Base-by-base conservation (phyloP, 2,888 invertebrate species). In the Hypomecis punctinalis region DNA sequence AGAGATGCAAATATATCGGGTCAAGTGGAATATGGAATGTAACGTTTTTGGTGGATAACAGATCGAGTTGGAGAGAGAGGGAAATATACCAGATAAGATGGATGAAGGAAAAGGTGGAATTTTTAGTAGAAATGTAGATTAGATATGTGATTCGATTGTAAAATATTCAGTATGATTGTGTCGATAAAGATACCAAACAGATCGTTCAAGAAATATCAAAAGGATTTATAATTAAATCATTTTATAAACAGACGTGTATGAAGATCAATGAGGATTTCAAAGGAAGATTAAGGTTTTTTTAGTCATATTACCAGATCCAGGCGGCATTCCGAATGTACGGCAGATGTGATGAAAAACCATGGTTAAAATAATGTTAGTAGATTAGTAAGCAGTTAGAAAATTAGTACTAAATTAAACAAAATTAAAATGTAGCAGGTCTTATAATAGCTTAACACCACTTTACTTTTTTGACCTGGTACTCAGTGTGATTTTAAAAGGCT, bases 281-380 rank as follows among this genome's bases (percentile, higher is more conserved):
- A 11, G n/a, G n/a, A 43, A 5, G 11, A 11, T 13, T 6, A 9
- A 43, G 40, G 33, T 63, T 56, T 23, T 53, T 42, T 62, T 62
- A 53, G 70, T 63, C 40, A 63, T 66, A 74, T 85, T 88, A 88
- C 88, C 89, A 72, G 67, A 76, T 88, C 88, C 89, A 68, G 68
- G 88, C 86, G 72, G 89, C 88, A 82, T 74, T 86, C 87, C 88
- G 67, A 68, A 70, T 70, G 68, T 79, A 60, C 61, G 71, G 85
- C 83, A 76, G 73, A 68, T 73, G 73, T 72, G 71, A 73, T 73
- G 66, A 74, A 67, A 43, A 73, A 23, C 23, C 23, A 23, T 23
- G 23, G 23, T 23, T 23, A 23, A 3, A 23, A 23, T 2, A 2
- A 23, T 23, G 23, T 23, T 23, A 23, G 23, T 23, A 23, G 23